Conservation (phyloP, 2,113 vertebrate genomes). For the human (Homo sapiens) region DNA sequence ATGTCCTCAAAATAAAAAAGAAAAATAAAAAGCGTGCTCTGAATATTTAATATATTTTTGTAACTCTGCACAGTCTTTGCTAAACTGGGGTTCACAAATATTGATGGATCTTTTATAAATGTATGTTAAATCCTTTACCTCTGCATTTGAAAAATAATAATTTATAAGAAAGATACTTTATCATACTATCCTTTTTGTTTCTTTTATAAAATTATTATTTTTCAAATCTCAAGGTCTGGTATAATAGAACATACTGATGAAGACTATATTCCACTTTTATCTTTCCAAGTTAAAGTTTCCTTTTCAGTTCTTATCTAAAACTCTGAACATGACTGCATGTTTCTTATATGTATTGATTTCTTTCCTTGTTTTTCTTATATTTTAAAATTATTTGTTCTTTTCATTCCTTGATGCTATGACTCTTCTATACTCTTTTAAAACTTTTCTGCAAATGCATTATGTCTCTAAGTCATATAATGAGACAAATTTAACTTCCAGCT, state of each 20-base stretch:
- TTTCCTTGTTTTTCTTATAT: background rate
- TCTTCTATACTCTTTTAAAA: background rate
- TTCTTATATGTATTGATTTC: background rate
- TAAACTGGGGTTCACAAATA: background rate
- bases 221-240: background rate
- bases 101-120: background rate
- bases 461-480: constrained; percentile 32
- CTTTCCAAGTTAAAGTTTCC: background rate
- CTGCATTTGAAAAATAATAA: background rate
- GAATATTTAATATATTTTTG: background rate
- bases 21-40: background rate
- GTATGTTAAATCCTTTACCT: background rate
- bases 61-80: background rate
- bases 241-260: background rate
- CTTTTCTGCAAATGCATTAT: background rate
- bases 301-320: background rate
- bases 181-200: background rate
- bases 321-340: background rate
- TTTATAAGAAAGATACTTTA: background rate
- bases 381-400: background rate
- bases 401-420: background rate
- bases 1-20: background rate
- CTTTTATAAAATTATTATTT: background rate
- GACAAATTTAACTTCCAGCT: constrained; percentile 2
- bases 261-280: background rate